phyloP scores from a whole-genome alignment of 2,888 invertebrate genomes.

The Tolmerus cingulatus region DNA sequence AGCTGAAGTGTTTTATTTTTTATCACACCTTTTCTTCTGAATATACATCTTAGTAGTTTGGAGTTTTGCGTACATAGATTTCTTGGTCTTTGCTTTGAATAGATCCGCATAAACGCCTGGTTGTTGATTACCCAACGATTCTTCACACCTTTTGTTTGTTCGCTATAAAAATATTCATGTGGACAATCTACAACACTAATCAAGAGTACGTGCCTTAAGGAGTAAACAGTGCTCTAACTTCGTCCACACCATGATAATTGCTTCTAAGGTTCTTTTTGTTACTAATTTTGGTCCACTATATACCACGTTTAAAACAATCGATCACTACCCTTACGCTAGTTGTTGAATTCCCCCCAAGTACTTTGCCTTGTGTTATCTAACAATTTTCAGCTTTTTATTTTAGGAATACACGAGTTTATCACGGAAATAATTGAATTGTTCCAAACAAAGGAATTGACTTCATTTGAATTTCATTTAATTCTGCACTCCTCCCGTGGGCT shows the following conservation, averaged over 20 bases:
- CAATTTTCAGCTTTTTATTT: background rate
- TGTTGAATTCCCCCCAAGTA: background rate
- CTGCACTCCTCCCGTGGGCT: background rate
- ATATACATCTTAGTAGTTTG: background rate
- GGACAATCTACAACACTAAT: background rate
- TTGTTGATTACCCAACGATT: background rate
- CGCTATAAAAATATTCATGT: background rate
- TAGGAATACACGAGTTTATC: background rate
- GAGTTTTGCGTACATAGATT: background rate
- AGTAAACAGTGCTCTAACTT: background rate
- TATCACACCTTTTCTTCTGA: background rate
- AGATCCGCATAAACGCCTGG: background rate
- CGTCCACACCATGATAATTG: background rate
- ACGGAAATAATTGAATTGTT: background rate
- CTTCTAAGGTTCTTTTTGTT: background rate
- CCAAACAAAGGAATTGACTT: background rate
- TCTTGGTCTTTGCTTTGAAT: background rate
- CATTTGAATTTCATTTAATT: background rate
- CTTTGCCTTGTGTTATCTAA: background rate
- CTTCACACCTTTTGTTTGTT: background rate
- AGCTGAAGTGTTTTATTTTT: background rate
- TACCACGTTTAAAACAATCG: constrained; percentile 28
- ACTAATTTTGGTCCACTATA: constrained; percentile 35
- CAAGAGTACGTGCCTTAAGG: background rate
- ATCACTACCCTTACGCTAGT: background rate